Base-by-base conservation (phyloP, 2,113 vertebrate genomes). In the Cathartes aura region DNA sequence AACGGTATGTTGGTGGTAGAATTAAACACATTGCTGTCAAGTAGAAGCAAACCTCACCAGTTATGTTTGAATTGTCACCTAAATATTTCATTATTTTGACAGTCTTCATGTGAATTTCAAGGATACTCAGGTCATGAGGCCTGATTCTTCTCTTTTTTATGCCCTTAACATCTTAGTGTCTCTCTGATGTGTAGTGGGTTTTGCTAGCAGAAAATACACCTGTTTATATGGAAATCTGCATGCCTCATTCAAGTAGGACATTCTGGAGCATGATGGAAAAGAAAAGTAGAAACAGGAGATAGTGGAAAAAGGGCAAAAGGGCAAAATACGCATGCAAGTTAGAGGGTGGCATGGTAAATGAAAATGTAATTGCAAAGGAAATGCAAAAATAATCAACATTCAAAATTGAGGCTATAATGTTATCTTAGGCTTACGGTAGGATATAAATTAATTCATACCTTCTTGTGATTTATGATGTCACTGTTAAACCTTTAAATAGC, bases 401-500 rank as follows among this genome's bases (percentile, higher is more conserved):
- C 60, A 90, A 97, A 98, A 97, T 59, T 86, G 83, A 85, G 59
- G 76, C 30, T 94, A 70, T 92, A 93, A 82, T 20, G 43, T 82
- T 94, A 78, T 95, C 53, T 90, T 90, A 71, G 82, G 91, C 89
- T 96, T 97, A 92, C 84, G 30, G 72, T 90, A 83, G 92, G 79
- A 85, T 87, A 88, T 76, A 76, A 95, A 96, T 96, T 93, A 97
- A 96, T 98, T 97, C 97, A 70, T 93, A 97, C 83, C 67, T 97
- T 94, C 95, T 96, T 96, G 52, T 97, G 96, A 98, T 98, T 98
- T 98, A 96, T 98, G 89, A 82, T 97, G 96, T 98, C 97, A 97
- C 95, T 88, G 66, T 97, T 97, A 98, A 98, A 96, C 60, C 96
- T 93, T 97, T 96, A 91, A 97, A 96, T 97, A 95, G 88, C 87